Evolutionary conservation across 2,888 invertebrate species (phyloP), one percentile per base, ranked within the genome.

Genomic region (Plagiodera versicolora): DNA sequence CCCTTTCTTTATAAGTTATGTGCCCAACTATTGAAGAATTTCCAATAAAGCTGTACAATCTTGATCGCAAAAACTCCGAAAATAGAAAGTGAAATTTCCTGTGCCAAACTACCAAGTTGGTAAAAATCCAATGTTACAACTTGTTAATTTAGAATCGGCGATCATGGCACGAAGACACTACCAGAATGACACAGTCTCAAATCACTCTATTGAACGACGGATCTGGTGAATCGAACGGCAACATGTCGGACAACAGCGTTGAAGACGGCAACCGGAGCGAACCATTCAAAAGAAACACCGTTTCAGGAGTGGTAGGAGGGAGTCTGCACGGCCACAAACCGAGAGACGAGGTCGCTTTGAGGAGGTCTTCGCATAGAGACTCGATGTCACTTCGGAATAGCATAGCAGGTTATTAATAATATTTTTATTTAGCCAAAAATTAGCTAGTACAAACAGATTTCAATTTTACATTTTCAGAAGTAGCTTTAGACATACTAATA

Each of bases 221-320:
- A 3, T 80, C 80, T 0, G 80, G 79, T 1, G 84, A 84, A 70
- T 91, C 91, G 0, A 89, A 89, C 16, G 87, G 86, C 20, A 87
- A 87, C 72, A 92, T 92, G 77, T 92, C 92, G 0, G 92, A 93
- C 61, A 90, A 88, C 51, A 92, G 92, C 65, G 83, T n/a, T n/a
- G n/a, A n/a, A n/a, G n/a, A 87, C 63, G 14, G 65, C 0, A 45
- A 30, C 8, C 58, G 59, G 35, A 54, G 51, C 11, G 74, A 73
- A 53, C 69, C 73, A 0, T 74, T 76, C 50, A 75, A 72, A 58
- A 58, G 67, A 14, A 56, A 46, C n/a, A n/a, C n/a, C 39, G 59
- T 62, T 8, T 35, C 54, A 1, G 64, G 72, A n/a, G n/a, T n/a
- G 3, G 67, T 72, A 1, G 67, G 70, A 6, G 75, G 77, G 6